Percentiles rank a stretch among this genome's conserved stretches.
Conservation (phyloP, 2,888 invertebrate species). For the Pediacus dermestoides region DNA sequence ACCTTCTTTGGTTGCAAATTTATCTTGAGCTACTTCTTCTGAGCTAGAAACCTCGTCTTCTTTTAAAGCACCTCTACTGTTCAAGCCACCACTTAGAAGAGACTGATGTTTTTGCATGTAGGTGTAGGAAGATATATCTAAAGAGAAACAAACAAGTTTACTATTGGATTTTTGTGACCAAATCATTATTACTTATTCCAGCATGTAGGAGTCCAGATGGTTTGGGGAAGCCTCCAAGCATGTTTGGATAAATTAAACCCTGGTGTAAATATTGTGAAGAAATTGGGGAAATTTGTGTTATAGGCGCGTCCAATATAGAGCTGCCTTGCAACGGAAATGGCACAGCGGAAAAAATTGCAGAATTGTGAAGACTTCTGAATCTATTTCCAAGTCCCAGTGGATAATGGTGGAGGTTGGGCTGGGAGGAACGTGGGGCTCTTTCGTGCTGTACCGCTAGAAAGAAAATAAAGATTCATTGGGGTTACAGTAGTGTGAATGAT, state of each 20-base stretch:
- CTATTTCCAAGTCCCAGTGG: constrained; percentile 39
- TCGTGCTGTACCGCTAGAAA: constrained; percentile 86
- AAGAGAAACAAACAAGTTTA: too few species aligned
- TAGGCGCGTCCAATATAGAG: constrained; percentile 28
- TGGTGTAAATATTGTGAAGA: constrained; percentile 40
- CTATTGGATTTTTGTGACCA: too few species aligned
- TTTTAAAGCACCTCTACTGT: background rate
- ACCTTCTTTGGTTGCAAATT: constrained; percentile 16
- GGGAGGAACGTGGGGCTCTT: constrained; percentile 69
- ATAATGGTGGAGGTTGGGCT: constrained; percentile 43
- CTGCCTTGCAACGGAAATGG: constrained; percentile 41
- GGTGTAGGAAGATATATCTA: constrained; percentile 28
- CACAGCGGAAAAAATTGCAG: constrained; percentile 37
- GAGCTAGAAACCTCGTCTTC: constrained; percentile 77
- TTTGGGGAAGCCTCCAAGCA: constrained; percentile 47
- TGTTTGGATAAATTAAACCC: constrained; percentile 44
- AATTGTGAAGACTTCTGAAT: constrained; percentile 37
- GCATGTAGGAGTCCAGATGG: constrained; percentile 31
- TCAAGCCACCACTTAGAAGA: constrained; percentile 11
- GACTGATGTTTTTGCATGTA: constrained; percentile 19
- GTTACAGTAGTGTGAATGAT: too few species aligned
- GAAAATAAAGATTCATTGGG: too few species aligned
- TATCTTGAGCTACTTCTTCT: constrained; percentile 57
- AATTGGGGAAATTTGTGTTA: constrained; percentile 19
- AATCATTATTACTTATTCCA: constrained; percentile 21